Base-by-base conservation (phyloP, 2,888 invertebrate genomes). In the Syrphus vitripennis region DNA sequence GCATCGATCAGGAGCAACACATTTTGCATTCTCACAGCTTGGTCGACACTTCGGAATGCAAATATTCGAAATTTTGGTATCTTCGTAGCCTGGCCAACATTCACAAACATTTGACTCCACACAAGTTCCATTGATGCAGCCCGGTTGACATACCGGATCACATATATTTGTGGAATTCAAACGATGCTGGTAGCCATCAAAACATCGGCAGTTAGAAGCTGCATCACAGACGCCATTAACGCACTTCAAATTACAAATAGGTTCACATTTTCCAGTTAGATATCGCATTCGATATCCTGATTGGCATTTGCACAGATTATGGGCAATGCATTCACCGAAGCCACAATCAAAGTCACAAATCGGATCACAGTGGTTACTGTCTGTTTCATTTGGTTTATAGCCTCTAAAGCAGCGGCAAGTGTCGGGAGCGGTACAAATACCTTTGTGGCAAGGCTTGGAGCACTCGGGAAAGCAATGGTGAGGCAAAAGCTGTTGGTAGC, bases 181-280 rank as follows among this genome's bases (percentile, higher is more conserved):
- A 1, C 91, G 88, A 29, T 91, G 65, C 7, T 88, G 88, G 70
- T 89, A 92, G 7, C 95, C 95, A 5, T 92, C 89, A 45, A 93
- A 92, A 89, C 95, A 95, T 29, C 92, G 93, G 89, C 95, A 95
- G 0, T 93, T 91, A 0, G 89, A 88, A 4, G 87, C 88, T 0
- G 89, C 93, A 1, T 93, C 93, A 89, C 95, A 95, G 24, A 93
- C 87, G 61, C 92, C 91, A 31, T 92, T 92, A 2, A 91, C 88
- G 69, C 92, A 92, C 78, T 90, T 91, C n/a, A 91, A 88, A 0
- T 87, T 48, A 37, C 92, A 92, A 61, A 88, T 71, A 0, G 92
- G 91, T 19, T 91, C 91, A 61, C 92, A 92, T 55, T 88, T 71
- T 2, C 92, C 92, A 0, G 88, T 89, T 16, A 90, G 77, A 89